Conservation (phyloP, 53 echinoderm and acorn worm genomes). For the Henricia sp. region DNA sequence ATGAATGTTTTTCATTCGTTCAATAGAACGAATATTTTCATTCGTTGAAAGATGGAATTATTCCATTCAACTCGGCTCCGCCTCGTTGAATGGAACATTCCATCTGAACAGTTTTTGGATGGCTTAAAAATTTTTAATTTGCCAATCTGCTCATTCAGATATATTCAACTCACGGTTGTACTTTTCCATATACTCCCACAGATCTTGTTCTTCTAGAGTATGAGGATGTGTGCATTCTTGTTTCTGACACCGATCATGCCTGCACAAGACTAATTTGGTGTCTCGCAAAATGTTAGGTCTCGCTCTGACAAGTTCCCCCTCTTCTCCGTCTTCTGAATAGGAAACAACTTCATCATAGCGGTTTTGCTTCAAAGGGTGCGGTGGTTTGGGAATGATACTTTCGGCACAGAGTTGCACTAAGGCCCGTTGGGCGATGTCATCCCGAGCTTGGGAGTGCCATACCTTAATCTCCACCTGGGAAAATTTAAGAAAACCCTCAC, state of each 20-base stretch:
- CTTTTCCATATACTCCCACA: slow-evolving; percentile 84
- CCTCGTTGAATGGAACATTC: no score
- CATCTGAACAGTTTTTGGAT: no score
- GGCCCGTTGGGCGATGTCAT: no score
- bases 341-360: slow-evolving; percentile 62
- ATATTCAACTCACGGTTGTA: slow-evolving; percentile 57
- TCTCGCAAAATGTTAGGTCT: slow-evolving; percentile 58
- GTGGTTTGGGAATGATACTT: slow-evolving; percentile 52
- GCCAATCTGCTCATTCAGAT: no score
- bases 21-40: no score
- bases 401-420: slow-evolving; percentile 45
- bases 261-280: slow-evolving; percentile 59
- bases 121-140: no score
- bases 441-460: slow-evolving; percentile 61
- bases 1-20: no score
- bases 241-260: slow-evolving; percentile 52
- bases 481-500: background rate
- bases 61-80: no score
- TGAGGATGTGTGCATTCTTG: slow-evolving; percentile 77
- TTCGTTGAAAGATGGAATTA: no score
- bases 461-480: slow-evolving; percentile 65
- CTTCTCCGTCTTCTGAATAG: slow-evolving; percentile 14
- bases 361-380: slow-evolving; percentile 25
- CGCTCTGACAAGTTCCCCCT: slow-evolving; percentile 56
- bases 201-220: slow-evolving; percentile 68